Evolutionary conservation across 2,888 invertebrate genomes (phyloP).

Genomic region (Agrochola lota): DNA sequence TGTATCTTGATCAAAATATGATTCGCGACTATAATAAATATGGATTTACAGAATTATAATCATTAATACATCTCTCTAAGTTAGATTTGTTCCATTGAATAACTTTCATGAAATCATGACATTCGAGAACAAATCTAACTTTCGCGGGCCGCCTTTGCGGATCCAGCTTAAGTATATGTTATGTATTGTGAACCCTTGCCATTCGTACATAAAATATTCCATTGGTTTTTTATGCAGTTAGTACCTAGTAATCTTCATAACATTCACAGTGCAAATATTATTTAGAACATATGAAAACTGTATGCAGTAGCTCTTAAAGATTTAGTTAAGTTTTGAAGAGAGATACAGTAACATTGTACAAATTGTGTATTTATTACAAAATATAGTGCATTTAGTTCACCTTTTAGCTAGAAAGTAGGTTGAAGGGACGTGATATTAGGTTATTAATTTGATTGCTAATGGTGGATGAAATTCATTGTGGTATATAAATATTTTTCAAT

Average conservation of each 20-base stretch:
- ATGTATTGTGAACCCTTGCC: conserved; percentile 24
- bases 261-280: conserved; percentile 57
- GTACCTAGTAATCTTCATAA: conserved; percentile 52
- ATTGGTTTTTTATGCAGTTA: conserved; percentile 36
- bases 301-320: conserved; percentile 28
- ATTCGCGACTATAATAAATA: no score
- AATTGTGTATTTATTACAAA: conserved; percentile 65
- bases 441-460: conserved; percentile 54
- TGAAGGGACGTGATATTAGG: conserved; percentile 59
- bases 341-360: conserved; percentile 63
- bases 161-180: background rate
- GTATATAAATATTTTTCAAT: conserved; percentile 42
- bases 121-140: no score
- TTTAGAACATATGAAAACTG: conserved; percentile 34
- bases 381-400: conserved; percentile 64
- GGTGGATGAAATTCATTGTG: conserved; percentile 51
- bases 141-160: no score
- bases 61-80: no score
- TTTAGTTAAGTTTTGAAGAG: conserved; percentile 56
- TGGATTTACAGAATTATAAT: no score
- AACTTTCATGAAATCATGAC: no score
- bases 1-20: no score
- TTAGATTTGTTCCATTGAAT: no score
- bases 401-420: conserved; percentile 50
- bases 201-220: conserved; percentile 34